Evolutionary conservation across 2,888 invertebrate genomes (phyloP), one percentile per base, ranked within the genome.

Genomic region (Beris morrisii): DNA sequence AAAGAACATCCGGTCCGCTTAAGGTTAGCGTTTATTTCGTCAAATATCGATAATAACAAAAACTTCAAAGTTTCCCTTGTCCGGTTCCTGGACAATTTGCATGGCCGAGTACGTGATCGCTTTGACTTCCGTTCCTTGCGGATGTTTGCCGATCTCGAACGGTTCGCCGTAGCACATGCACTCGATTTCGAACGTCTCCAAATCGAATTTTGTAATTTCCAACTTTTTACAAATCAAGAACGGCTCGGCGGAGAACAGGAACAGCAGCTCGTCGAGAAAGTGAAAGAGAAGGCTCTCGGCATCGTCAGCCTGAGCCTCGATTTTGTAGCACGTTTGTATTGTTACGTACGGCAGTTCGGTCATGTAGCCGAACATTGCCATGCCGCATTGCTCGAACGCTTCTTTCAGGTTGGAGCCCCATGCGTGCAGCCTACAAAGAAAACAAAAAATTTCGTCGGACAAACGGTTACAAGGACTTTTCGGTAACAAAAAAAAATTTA

Each of bases 81-180:
- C 84, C 52, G 87, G 85, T 72, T 86, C 84, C 74, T 90, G 87
- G 72, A 95, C 83, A 71, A 93, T 87, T 83, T 99, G 97, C 98
- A 99, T 98, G 65, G 97, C 95, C 6, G 98, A 97, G 82, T 99
- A 99, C 4, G 99, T 99, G 71, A 99, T 99, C 43, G 99, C 99
- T 81, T 99, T 99, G 3, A 99, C 95, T 83, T 99, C 99, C 3
- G 95, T 91, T 12, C 97, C 98, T 82, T 97, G 98, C 0, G 97
- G 94, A 83, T 99, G 98, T 81, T 94, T 97, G 1, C 89, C 89
- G 65, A 97, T 84, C 74, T 87, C 86, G 81, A 99, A 99, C 73
- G 92, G 90, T 82, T 99, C 99, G n/a, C 99, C 97, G 75, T 89
- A 93, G 77, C 89, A 90, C 72, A 85, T 85, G 75, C 89, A 89